Evolutionary conservation across 2,888 invertebrate species (phyloP).

Genomic region (Callosobruchus maculatus): DNA sequence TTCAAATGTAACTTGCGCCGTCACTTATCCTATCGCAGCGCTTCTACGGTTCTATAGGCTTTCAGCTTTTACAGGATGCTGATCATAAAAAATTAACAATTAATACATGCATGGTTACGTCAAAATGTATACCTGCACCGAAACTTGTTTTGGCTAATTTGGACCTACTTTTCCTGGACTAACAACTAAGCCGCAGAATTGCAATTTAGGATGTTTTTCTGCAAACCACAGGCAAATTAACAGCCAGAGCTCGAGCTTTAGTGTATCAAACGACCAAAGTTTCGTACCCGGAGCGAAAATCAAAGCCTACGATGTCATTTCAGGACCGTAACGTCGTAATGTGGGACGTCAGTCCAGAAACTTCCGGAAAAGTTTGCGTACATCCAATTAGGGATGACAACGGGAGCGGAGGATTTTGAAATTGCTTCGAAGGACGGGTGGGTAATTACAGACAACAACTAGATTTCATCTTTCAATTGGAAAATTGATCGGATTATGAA

Average conservation of each 20-base stretch:
- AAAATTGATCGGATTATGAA: neutral
- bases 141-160: too few relatives aligned
- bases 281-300: neutral
- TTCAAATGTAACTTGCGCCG: too few relatives aligned
- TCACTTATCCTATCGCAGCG: too few relatives aligned
- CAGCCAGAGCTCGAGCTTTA: neutral
- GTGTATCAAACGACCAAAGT: neutral
- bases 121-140: too few relatives aligned
- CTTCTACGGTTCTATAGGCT: too few relatives aligned
- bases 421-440: neutral
- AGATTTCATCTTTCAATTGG: neutral
- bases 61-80: too few relatives aligned
- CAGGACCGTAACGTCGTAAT: neutral
- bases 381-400: neutral
- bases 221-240: neutral
- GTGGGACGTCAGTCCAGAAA: neutral
- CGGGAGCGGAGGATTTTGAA: neutral
- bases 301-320: neutral
- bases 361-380: neutral
- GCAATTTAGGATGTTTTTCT: neutral
- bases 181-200: neutral
- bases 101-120: too few relatives aligned
- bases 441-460: neutral
- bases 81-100: too few relatives aligned
- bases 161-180: neutral